A percentile compares a stretch with the other conserved stretches of the same genome.
phyloP scores from a whole-genome alignment of 2,888 invertebrate species.

The Scotopteryx bipunctaria region DNA sequence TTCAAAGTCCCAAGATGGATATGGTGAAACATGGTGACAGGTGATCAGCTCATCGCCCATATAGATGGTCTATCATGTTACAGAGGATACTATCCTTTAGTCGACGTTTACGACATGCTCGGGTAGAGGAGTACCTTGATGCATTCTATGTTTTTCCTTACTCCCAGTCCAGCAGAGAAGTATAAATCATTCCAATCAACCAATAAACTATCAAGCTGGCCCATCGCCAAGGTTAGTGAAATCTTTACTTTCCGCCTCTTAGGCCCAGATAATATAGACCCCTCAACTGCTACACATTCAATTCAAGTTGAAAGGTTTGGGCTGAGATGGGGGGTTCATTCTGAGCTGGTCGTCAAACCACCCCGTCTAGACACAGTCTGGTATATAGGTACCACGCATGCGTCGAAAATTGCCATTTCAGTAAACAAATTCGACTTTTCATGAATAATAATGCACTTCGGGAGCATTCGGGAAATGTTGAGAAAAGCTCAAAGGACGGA shows the following conservation, averaged over 20 bases:
- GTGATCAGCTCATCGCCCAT: no score
- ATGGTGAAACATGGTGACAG: no score
- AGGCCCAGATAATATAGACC: constrained; percentile 34
- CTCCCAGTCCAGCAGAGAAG: no score
- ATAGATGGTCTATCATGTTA: no score
- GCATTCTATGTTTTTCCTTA: no score
- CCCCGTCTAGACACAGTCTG: constrained; percentile 73
- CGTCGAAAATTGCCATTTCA: constrained; percentile 41
- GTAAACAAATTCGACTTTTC: constrained; percentile 41
- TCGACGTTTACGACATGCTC: no score
- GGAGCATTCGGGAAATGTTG: constrained; percentile 24
- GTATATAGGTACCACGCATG: constrained; percentile 57
- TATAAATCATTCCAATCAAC: constrained; percentile 12
- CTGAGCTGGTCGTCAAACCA: constrained; percentile 47
- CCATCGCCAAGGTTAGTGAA: constrained; percentile 53
- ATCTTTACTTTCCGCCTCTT: constrained; percentile 49
- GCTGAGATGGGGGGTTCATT: constrained; percentile 38
- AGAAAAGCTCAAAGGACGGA: constrained; percentile 10
- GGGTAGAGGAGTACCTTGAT: no score
- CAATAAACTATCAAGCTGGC: constrained; percentile 47
- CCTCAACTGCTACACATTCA: constrained; percentile 22
- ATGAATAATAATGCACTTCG: constrained; percentile 37
- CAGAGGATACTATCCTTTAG: no score
- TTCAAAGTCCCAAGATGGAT: no score
- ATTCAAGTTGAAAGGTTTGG: constrained; percentile 24